Conservation (phyloP, 2,113 vertebrate genomes). For the Xiphophorus couchianus region DNA sequence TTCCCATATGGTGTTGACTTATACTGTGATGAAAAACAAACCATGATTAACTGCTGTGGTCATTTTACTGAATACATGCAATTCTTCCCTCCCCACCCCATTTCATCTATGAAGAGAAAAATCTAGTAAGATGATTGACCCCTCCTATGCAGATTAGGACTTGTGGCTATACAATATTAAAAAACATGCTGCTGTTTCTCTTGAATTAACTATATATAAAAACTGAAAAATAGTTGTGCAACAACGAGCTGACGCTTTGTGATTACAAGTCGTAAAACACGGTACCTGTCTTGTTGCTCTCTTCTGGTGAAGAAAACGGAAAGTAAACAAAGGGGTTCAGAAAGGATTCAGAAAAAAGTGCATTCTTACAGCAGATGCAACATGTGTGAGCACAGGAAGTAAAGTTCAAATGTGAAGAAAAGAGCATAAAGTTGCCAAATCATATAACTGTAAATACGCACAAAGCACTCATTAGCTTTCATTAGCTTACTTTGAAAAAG, state of each 20-base stretch:
- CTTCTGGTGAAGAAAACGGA: slow-evolving; percentile 16
- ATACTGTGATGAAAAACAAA: slow-evolving; percentile 33
- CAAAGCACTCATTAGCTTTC: no score
- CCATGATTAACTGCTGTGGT: slow-evolving; percentile 48
- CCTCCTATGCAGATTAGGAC: slow-evolving; percentile 24
- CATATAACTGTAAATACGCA: slow-evolving; percentile 57
- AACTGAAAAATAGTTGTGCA: slow-evolving; percentile 32
- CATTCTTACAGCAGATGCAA: neutral
- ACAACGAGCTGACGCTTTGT: slow-evolving; percentile 26
- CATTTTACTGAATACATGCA: slow-evolving; percentile 26
- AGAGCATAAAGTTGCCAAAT: slow-evolving; percentile 60
- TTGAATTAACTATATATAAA: slow-evolving; percentile 25
- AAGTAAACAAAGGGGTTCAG: slow-evolving; percentile 21
- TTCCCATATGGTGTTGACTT: slow-evolving; percentile 20
- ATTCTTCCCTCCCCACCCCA: neutral
- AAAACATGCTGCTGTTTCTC: slow-evolving; percentile 37
- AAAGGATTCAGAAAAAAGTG: neutral
- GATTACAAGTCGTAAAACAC: slow-evolving; percentile 49
- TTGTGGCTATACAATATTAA: slow-evolving; percentile 11
- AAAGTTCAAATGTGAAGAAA: slow-evolving; percentile 34
- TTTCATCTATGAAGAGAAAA: slow-evolving; percentile 32
- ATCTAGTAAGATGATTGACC: slow-evolving; percentile 11
- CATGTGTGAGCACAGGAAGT: neutral
- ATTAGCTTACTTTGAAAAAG: neutral
- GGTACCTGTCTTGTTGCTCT: slow-evolving; percentile 12